Conservation (phyloP, 1,140 invertebrate species). For the Drosophila arawakana region DNA sequence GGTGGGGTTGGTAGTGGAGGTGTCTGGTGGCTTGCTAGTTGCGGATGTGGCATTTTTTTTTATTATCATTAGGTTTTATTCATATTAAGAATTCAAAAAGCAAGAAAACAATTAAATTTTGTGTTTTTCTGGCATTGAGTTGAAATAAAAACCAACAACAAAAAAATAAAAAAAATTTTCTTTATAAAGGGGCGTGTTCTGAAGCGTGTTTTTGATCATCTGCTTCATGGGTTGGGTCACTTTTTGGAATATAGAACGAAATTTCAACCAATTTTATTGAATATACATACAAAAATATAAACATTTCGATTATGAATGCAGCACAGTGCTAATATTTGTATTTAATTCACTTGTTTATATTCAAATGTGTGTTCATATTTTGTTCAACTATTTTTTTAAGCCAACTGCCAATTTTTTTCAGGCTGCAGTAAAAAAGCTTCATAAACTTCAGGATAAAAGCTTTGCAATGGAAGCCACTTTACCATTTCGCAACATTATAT, state of each 20-base stretch:
- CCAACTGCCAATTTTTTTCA: slow-evolving; percentile 66
- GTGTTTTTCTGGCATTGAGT: slow-evolving; percentile 63
- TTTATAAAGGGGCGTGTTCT: slow-evolving; percentile 36
- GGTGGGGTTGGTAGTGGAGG: slow-evolving; percentile 38
- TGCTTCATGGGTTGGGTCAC: slow-evolving; percentile 34
- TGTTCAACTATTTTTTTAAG: slow-evolving; percentile 40
- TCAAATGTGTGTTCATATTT: slow-evolving; percentile 30
- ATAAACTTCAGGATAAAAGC: slow-evolving; percentile 68
- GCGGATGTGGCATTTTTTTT: slow-evolving; percentile 33
- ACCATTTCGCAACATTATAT: slow-evolving; percentile 51
- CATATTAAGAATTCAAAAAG: slow-evolving; percentile 30
- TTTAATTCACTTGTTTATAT: slow-evolving; percentile 46
- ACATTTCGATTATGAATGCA: slow-evolving; percentile 62
- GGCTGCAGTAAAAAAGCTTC: slow-evolving; percentile 66
- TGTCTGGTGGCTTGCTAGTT: slow-evolving; percentile 45
- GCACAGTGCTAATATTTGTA: slow-evolving; percentile 45
- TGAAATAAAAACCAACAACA: slow-evolving; percentile 36
- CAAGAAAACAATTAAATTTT: slow-evolving; percentile 32
- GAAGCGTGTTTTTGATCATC: slow-evolving; percentile 55
- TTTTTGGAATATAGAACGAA: slow-evolving; percentile 83
- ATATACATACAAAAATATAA: slow-evolving; percentile 64
- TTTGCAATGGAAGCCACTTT: slow-evolving; percentile 64
- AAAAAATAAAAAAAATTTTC: slow-evolving; percentile 13
- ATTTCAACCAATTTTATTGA: slow-evolving; percentile 78
- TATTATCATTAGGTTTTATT: slow-evolving; percentile 38